A percentile compares a stretch with the other conserved stretches of the same genome.
Conservation (phyloP, 2,888 invertebrate genomes). For the Fragum whitleyi region DNA sequence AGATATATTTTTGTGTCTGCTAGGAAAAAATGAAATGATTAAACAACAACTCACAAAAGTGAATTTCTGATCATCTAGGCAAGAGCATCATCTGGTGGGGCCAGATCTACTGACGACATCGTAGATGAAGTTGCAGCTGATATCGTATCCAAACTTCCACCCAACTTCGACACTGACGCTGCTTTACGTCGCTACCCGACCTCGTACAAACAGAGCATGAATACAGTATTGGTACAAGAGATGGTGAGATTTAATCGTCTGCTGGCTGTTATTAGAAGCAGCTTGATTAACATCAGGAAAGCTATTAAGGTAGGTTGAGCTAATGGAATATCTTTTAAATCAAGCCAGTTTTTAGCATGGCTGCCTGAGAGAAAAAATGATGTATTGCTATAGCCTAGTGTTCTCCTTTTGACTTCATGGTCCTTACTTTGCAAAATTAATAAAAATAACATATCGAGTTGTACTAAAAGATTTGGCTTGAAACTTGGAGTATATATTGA, state of each 20-base stretch:
- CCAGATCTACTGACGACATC: conserved; percentile 91
- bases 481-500: too few relatives aligned
- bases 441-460: too few relatives aligned
- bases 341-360: too few relatives aligned
- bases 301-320: conserved; percentile 84
- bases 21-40: too few relatives aligned
- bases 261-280: conserved; percentile 80
- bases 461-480: too few relatives aligned
- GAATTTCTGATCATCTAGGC: conserved; percentile 81
- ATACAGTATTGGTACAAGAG: conserved; percentile 86
- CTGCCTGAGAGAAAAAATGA: too few relatives aligned
- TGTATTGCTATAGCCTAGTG: too few relatives aligned
- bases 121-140: conserved; percentile 92
- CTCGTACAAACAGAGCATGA: conserved; percentile 86
- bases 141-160: conserved; percentile 88
- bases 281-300: conserved; percentile 84
- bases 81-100: conserved; percentile 84
- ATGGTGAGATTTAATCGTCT: conserved; percentile 85
- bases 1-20: too few relatives aligned
- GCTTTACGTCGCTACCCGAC: conserved; percentile 85
- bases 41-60: too few relatives aligned
- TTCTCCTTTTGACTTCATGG: too few relatives aligned
- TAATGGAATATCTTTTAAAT: too few relatives aligned
- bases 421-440: too few relatives aligned
- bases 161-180: conserved; percentile 84